Evolutionary conservation across 2,888 invertebrate genomes (phyloP).

Genomic region (Anthoptus insignis): DNA sequence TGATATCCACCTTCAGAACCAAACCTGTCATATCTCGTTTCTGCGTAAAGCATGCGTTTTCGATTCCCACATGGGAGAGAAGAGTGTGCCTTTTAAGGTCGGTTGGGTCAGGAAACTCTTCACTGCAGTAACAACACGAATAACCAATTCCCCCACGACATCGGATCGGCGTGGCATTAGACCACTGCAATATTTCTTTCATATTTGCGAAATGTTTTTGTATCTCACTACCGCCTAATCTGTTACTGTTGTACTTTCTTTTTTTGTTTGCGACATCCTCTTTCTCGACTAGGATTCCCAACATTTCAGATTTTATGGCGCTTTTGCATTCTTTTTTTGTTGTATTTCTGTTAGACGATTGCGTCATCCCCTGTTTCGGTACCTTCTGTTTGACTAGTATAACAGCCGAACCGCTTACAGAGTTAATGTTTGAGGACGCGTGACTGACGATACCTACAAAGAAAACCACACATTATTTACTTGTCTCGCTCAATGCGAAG

Average conservation of each 20-base stretch:
- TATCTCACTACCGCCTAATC: conserved; percentile 11
- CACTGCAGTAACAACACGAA: conserved; percentile 49
- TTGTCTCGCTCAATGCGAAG: neutral
- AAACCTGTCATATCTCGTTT: conserved; percentile 58
- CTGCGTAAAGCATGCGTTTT: conserved; percentile 42
- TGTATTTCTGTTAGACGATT: neutral
- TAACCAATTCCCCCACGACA: conserved; percentile 49
- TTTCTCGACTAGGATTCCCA: neutral
- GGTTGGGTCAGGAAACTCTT: conserved; percentile 50
- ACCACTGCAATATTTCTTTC: conserved; percentile 37
- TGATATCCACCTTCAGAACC: conserved; percentile 69
- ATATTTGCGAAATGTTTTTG: conserved; percentile 26
- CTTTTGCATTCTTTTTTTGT: neutral
- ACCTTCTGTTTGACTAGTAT: conserved; percentile 3
- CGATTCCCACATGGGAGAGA: conserved; percentile 33
- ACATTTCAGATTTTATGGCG: neutral
- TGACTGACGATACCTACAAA: conserved; percentile 33
- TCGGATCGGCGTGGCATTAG: conserved; percentile 62
- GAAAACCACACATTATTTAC: conserved; percentile 30
- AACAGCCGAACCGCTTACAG: conserved; percentile 17
- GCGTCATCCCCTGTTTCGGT: neutral
- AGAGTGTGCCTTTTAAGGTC: conserved; percentile 52
- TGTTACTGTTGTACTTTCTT: conserved; percentile 15
- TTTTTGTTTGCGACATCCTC: neutral
- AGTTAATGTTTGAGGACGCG: conserved; percentile 17